These are phyloP conservation scores for Rhegmatorhina hoffmannsi DNA, from an alignment of 2,113 vertebrate genomes.

Conservation along the genomic window DNA sequence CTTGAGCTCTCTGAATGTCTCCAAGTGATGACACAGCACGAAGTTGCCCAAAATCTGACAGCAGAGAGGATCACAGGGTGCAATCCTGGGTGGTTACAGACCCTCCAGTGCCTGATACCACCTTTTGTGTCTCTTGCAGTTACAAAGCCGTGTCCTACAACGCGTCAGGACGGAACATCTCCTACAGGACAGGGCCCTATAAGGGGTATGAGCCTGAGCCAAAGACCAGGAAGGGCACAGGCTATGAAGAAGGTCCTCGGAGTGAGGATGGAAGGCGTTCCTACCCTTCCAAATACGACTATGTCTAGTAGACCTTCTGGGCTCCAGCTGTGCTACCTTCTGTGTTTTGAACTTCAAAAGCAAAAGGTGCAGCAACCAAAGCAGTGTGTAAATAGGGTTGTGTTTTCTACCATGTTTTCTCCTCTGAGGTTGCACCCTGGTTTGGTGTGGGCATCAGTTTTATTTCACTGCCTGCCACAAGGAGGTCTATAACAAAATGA, in stretches of 20 bases:
- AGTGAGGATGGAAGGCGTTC: conserved; percentile 79
- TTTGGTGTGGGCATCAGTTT: conserved; percentile 3
- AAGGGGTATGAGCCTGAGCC: conserved; percentile 71
- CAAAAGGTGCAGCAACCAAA: neutral
- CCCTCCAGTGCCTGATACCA: neutral
- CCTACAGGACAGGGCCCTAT: conserved; percentile 77
- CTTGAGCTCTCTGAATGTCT: neutral
- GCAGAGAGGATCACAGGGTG: neutral
- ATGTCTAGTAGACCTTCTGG: conserved; percentile 77
- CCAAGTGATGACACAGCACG: neutral
- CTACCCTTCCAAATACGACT: conserved; percentile 85
- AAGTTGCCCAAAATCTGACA: neutral
- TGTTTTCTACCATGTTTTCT: conserved; percentile 13
- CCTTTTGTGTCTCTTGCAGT: conserved; percentile 68
- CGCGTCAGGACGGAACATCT: conserved; percentile 75
- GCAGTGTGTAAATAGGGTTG: neutral
- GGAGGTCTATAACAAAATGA: neutral
- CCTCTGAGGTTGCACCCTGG: neutral
- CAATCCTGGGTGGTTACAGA: accelerated
- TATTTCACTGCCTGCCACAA: neutral
- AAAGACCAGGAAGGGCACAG: conserved; percentile 60
- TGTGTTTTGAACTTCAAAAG: neutral
- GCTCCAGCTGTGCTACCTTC: neutral
- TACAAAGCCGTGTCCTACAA: conserved; percentile 87
- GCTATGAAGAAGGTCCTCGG: conserved; percentile 73